Conservation (phyloP, 2,888 invertebrate species). For the Spilosoma lubricipeda region DNA sequence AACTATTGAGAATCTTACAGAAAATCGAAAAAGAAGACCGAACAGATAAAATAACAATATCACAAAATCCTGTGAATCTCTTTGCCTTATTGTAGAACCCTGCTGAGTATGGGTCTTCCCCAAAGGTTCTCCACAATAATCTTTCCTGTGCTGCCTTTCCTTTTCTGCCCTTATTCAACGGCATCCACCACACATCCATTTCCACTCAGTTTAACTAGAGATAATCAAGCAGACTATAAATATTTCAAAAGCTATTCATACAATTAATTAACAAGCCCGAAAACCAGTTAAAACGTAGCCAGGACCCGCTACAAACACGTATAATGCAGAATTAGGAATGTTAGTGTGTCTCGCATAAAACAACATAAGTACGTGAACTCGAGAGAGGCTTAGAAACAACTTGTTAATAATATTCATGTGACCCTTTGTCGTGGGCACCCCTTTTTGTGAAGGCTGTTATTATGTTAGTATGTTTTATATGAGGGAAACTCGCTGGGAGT, state of each 20-base stretch:
- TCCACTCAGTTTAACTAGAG: neutral
- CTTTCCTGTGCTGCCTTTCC: neutral
- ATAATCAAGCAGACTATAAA: neutral
- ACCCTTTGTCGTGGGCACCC: conserved; percentile 10
- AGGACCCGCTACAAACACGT: neutral
- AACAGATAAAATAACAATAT: neutral
- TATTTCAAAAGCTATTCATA: conserved; percentile 1
- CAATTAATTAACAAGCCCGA: neutral
- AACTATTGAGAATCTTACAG: no score
- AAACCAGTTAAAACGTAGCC: neutral
- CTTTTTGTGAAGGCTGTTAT: conserved; percentile 14
- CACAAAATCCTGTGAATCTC: neutral
- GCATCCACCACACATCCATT: neutral
- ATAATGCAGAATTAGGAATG: neutral
- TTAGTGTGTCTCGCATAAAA: neutral
- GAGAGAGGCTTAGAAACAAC: conserved; percentile 17
- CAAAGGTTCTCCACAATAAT: neutral
- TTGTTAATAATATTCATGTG: conserved; percentile 16
- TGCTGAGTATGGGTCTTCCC: neutral
- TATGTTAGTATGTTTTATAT: conserved; percentile 5
- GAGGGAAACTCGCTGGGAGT: neutral
- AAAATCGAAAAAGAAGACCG: no score
- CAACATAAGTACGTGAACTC: neutral
- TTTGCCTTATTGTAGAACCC: neutral
- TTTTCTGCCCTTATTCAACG: neutral